Percentiles rank a stretch among this genome's conserved stretches.
phyloP scores from a whole-genome alignment of 2,113 vertebrate genomes.

The Pluvialis apricaria region DNA sequence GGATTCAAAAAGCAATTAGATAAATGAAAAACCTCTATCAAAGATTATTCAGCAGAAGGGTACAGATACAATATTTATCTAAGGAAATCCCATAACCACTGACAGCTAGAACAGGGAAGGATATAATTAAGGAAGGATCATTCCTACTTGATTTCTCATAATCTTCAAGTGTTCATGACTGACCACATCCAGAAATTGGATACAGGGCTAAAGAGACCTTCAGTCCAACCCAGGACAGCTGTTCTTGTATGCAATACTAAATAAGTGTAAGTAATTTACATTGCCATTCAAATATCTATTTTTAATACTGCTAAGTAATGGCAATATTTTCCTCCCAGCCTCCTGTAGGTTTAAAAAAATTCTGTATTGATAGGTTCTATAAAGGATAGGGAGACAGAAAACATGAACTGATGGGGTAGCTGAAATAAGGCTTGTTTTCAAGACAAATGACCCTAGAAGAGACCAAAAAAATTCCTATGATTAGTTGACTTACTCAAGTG shows the following conservation, averaged over 20 bases:
- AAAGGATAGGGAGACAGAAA: not conserved
- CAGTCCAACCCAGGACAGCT: not conserved
- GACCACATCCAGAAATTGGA: not conserved
- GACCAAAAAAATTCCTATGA: not conserved
- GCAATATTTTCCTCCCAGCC: not conserved
- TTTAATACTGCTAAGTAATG: not conserved
- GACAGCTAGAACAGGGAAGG: not conserved
- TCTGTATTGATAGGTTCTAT: not conserved
- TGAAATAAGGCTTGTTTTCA: not conserved
- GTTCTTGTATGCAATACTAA: not conserved
- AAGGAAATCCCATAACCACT: not conserved
- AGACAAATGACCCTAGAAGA: not conserved
- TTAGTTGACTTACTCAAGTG: not conserved
- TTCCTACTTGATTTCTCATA: not conserved
- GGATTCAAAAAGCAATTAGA: conserved; percentile 14
- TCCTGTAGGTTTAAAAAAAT: not conserved
- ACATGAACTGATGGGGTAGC: not conserved
- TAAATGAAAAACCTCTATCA: not conserved
- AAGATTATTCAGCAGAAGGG: not conserved
- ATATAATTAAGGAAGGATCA: not conserved
- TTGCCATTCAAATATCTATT: not conserved
- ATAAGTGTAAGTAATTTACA: not conserved
- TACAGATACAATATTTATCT: not conserved
- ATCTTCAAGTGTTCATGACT: not conserved
- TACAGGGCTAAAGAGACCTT: not conserved